Evolutionary conservation across 2,888 invertebrate genomes (phyloP), one percentile per base, ranked within the genome.

Genomic region (Hermodice carunculata): DNA sequence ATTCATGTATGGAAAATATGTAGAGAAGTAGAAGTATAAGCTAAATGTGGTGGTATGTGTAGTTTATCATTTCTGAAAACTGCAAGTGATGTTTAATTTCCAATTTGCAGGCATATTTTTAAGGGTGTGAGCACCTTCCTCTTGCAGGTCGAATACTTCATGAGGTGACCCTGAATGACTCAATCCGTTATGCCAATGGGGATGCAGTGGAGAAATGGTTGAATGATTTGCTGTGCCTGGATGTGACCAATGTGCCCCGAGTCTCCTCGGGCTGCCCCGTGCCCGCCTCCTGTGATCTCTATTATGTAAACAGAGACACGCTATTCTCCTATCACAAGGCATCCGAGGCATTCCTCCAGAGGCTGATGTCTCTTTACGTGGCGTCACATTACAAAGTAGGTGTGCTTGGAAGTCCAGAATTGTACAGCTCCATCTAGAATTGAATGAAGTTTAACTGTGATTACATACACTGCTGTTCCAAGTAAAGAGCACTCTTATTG

Each of bases 241-340:
- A 98, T 86, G 92, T 94, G 17, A 76, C 92, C 24, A 87, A 90
- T 28, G 90, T 91, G 0, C 85, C 90, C 0, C 88, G 91, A 0
- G 88, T 92, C 58, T 86, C 89, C 19, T 91, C 92, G 0, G 96
- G 96, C 2, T 94, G 95, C 70, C 98, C 98, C 32, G 91, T 94
- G 0, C 96, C 97, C 0, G 91, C 92, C 67, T 88, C 90, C 34
- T 99, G 99, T 85, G 93, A 97, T 70, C 89, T 99, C 52, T 88
- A 87, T 77, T 87, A 87, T 78, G 88, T 88, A 61, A 90, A 88
- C 76, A 78, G 96, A 65, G 98, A 99, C 85, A 96, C 98, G 0
- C 87, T 99, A 31, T 99, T 99, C 87, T 97, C 96, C 61, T 98
- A 95, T 85, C 97, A 98, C 82, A 93, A 93, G 81, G 96, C 96